Conservation (phyloP, 2,797 vertebrate species). For the Artibeus lituratus region DNA sequence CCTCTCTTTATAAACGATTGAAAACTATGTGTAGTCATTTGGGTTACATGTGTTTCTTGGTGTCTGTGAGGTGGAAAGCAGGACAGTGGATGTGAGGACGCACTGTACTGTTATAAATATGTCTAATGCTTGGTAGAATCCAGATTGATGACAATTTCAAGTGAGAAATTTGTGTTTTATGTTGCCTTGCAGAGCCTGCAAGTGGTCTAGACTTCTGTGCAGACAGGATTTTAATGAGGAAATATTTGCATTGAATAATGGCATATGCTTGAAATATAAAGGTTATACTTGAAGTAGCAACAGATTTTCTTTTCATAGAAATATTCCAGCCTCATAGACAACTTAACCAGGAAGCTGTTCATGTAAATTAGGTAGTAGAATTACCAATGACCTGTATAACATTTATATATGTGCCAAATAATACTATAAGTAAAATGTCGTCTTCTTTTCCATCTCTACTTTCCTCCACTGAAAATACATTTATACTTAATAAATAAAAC, state of each 20-base stretch:
- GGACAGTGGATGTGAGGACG: too few species aligned
- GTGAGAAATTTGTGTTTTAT: not conserved
- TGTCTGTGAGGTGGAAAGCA: not conserved
- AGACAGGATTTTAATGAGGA: not conserved
- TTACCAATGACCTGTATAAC: not conserved
- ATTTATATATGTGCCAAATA: not conserved
- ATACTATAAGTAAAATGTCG: not conserved
- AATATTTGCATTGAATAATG: not conserved
- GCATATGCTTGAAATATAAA: not conserved
- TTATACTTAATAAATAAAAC: not conserved
- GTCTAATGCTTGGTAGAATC: not conserved
- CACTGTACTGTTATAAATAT: too few species aligned
- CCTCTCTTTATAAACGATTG: not conserved
- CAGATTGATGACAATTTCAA: not conserved
- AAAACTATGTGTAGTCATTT: not conserved
- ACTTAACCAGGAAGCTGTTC: not conserved
- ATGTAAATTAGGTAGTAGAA: not conserved
- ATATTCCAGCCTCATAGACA: not conserved
- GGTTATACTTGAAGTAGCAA: not conserved
- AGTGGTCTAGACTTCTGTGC: not conserved
- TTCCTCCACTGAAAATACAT: not conserved
- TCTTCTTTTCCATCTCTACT: not conserved
- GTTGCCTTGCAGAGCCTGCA: not conserved
- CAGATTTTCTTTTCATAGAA: slow-evolving; percentile 2
- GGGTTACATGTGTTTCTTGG: not conserved